Evolutionary conservation across 2,888 invertebrate species (phyloP).

Genomic region (Nephrotoma guestfalica): DNA sequence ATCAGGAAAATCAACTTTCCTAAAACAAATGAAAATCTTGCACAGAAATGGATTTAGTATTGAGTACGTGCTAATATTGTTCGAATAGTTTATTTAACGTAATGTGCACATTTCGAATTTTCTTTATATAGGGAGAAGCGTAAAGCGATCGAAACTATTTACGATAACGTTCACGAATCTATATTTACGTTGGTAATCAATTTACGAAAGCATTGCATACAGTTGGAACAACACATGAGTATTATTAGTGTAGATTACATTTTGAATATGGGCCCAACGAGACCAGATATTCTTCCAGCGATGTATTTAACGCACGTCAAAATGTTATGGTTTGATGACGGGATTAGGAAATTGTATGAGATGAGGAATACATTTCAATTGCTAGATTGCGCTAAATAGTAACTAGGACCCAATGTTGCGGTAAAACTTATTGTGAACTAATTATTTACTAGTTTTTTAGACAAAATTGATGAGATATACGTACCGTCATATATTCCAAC

Average conservation of each 20-base stretch:
- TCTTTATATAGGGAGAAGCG: not conserved
- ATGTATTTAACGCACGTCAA: constrained; percentile 57
- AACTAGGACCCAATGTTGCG: constrained; percentile 29
- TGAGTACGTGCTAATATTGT: constrained; percentile 35
- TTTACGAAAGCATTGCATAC: constrained; percentile 39
- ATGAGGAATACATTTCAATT: constrained; percentile 65
- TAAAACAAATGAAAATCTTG: constrained; percentile 76
- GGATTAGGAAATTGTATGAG: constrained; percentile 50
- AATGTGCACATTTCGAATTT: no score
- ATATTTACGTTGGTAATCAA: constrained; percentile 49
- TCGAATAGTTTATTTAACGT: not conserved
- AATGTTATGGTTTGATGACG: constrained; percentile 52
- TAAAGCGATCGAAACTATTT: not conserved
- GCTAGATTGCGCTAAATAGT: constrained; percentile 73
- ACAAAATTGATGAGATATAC: constrained; percentile 50
- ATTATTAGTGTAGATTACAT: constrained; percentile 33
- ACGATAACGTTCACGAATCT: constrained; percentile 56
- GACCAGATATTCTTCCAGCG: constrained; percentile 26
- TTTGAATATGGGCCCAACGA: constrained; percentile 34
- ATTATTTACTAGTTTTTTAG: constrained; percentile 46
- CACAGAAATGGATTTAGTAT: constrained; percentile 66
- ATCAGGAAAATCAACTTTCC: constrained; percentile 72
- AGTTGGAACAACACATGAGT: constrained; percentile 32
- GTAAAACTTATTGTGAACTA: not conserved
- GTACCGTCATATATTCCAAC: constrained; percentile 51